Conservation (phyloP, 2,888 invertebrate genomes). For the Agriotes lineatus region DNA sequence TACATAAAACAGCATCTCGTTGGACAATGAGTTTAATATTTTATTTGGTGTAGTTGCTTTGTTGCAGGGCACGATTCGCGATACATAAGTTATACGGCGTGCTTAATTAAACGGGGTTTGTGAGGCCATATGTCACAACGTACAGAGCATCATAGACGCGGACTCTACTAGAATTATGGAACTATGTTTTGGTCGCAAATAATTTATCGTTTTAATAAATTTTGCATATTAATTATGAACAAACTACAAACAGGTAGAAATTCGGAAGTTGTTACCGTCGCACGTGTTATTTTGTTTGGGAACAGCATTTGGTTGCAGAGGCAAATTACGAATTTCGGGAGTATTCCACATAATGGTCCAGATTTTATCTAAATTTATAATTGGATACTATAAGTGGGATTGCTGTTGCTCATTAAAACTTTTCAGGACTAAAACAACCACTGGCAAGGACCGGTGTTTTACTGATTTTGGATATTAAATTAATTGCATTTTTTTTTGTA, state of each 20-base stretch:
- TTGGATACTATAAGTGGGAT: too few relatives aligned
- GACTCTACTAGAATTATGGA: slow-evolving; percentile 9
- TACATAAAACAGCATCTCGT: slow-evolving; percentile 32
- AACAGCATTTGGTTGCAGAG: too few relatives aligned
- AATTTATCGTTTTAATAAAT: slow-evolving; percentile 20
- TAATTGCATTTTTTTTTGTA: too few relatives aligned
- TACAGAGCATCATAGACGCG: slow-evolving; percentile 14
- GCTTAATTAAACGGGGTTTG: slow-evolving; percentile 36
- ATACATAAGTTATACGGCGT: slow-evolving; percentile 31
- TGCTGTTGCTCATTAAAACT: too few relatives aligned
- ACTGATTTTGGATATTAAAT: too few relatives aligned
- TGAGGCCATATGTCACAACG: slow-evolving; percentile 14
- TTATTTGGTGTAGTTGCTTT: slow-evolving; percentile 29
- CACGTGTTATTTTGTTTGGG: too few relatives aligned
- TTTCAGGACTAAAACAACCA: too few relatives aligned
- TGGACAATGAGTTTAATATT: slow-evolving; percentile 25
- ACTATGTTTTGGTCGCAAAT: slow-evolving; percentile 5
- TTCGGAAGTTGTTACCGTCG: neutral
- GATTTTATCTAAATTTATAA: too few relatives aligned
- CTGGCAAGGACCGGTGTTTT: too few relatives aligned
- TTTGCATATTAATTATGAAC: neutral
- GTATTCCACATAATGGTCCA: too few relatives aligned
- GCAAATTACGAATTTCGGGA: too few relatives aligned
- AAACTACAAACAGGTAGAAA: neutral
- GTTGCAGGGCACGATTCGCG: slow-evolving; percentile 20